Conservation (phyloP, 2,113 vertebrate genomes). For the Raja brachyura region DNA sequence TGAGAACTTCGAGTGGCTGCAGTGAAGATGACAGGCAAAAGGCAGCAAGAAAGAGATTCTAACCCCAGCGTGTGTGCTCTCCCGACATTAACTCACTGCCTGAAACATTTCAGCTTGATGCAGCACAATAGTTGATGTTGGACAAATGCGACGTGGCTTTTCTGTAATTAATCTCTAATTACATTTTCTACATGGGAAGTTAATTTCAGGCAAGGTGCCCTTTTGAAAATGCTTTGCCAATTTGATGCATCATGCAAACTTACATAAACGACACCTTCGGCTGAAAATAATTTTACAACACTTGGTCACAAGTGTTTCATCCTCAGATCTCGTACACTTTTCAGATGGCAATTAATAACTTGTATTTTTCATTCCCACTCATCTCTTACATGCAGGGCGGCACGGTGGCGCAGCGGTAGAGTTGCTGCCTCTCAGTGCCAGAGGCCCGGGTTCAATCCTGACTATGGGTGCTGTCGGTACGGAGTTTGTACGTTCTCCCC, state of each 20-base stretch:
- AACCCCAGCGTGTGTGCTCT: neutral
- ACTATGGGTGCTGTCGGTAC: no score
- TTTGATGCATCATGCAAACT: conserved; percentile 2
- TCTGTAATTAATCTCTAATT: conserved; percentile 21
- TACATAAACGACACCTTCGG: neutral
- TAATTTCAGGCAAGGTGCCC: neutral
- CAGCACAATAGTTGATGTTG: neutral
- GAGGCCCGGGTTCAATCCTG: no score
- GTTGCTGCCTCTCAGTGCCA: no score
- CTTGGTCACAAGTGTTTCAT: neutral
- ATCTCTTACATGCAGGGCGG: no score
- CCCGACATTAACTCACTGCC: no score
- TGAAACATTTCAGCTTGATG: neutral
- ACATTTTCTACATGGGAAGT: neutral
- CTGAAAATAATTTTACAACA: neutral
- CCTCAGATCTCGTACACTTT: neutral
- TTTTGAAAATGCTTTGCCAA: neutral
- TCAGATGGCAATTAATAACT: neutral
- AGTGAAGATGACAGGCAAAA: neutral
- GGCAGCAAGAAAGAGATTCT: neutral
- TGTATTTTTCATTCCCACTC: neutral
- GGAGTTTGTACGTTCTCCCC: no score
- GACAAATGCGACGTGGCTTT: neutral
- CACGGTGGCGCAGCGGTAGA: no score
- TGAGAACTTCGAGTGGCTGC: neutral